A percentile compares a stretch with the other conserved stretches of the same genome.
These are phyloP conservation scores for Balaenoptera acutorostrata DNA, from an alignment of 2,113 vertebrate species.

Conservation along the genomic window DNA sequence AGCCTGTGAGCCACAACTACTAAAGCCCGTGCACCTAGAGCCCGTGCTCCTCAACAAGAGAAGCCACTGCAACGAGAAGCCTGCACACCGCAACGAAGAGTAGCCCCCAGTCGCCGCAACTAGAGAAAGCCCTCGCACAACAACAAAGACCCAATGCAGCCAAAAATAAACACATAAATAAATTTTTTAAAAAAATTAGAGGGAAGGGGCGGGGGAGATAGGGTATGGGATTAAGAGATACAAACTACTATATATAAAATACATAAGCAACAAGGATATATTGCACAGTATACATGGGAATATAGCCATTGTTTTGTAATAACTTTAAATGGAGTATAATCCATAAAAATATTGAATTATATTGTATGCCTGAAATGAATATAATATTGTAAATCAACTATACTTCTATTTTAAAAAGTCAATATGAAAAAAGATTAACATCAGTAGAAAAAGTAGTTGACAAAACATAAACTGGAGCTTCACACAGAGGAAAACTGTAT, in stretches of 20 bases:
- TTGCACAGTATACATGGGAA: neutral
- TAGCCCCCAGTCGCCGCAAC: no score
- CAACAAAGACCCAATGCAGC: no score
- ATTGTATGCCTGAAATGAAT: neutral
- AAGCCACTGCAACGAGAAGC: no score
- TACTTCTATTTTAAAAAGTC: neutral
- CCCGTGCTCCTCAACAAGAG: no score
- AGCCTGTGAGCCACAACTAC: no score
- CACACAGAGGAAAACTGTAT: neutral
- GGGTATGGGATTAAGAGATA: neutral
- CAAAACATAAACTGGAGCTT: neutral
- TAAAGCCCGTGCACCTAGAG: no score
- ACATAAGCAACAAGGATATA: neutral
- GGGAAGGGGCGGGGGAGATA: neutral
- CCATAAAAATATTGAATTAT: neutral
- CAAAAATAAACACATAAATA: no score
- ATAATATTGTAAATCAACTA: neutral
- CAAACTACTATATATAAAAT: neutral
- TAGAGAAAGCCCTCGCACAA: no score
- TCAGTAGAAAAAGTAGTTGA: neutral
- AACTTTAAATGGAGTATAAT: neutral
- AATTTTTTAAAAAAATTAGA: neutral
- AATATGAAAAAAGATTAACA: neutral
- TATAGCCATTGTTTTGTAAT: neutral
- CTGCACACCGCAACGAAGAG: no score